Evolutionary conservation across 1,140 invertebrate species (phyloP).

Genomic region (Sarcophaga peregrina): DNA sequence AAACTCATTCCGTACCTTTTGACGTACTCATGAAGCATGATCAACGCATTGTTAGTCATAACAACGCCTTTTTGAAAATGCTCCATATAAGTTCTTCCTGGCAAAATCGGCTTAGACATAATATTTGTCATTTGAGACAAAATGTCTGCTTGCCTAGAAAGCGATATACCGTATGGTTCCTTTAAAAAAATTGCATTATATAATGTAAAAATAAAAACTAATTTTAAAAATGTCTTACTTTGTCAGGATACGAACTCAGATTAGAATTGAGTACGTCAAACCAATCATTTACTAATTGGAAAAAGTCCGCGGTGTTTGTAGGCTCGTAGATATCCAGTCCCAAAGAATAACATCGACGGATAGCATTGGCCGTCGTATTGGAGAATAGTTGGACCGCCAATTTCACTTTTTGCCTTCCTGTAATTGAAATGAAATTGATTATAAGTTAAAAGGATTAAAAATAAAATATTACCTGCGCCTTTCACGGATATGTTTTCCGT

Average conservation of each 20-base stretch:
- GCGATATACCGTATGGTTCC: constrained; percentile 2
- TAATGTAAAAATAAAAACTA: not conserved
- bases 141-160: too few relatives aligned
- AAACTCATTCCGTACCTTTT: too few relatives aligned
- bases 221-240: not conserved
- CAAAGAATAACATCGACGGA: constrained; percentile 4
- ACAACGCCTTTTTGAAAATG: constrained; percentile 41
- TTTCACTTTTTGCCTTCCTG: constrained; percentile 17
- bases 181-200: not conserved
- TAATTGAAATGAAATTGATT: not conserved
- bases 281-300: constrained; percentile 27
- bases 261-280: constrained; percentile 34
- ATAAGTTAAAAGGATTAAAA: not conserved
- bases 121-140: too few relatives aligned
- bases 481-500: constrained; percentile 1
- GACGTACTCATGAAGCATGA: too few relatives aligned
- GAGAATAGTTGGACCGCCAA: not conserved
- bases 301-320: constrained; percentile 26
- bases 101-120: too few relatives aligned
- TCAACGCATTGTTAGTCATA: constrained; percentile 23
- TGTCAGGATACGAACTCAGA: not conserved
- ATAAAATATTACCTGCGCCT: not conserved
- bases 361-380: not conserved
- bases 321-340: constrained; percentile 32
- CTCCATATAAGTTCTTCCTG: not conserved